Conservation (phyloP, 2,797 vertebrate species). For the Paguma larvata region DNA sequence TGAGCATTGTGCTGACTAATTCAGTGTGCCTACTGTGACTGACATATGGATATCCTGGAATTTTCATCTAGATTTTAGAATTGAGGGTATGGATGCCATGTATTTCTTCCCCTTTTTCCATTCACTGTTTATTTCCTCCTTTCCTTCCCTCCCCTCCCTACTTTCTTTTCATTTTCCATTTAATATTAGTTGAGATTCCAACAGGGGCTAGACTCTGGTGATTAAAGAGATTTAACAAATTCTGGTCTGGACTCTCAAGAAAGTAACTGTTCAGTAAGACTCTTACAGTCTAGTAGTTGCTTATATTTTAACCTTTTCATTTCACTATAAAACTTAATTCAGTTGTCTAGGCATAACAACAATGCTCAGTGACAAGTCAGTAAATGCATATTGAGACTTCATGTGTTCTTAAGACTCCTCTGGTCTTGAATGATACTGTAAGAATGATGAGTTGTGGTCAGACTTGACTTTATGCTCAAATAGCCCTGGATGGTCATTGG, state of each 20-base stretch:
- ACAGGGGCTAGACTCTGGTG: not conserved
- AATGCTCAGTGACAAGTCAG: not conserved
- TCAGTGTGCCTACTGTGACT: not conserved
- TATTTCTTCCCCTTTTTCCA: not conserved
- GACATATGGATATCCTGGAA: not conserved
- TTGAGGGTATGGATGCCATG: not conserved
- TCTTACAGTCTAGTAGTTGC: not conserved
- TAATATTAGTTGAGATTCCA: not conserved
- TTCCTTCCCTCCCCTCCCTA: not conserved
- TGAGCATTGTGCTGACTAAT: not conserved
- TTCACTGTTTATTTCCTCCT: not conserved
- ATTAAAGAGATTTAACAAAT: conserved; percentile 17
- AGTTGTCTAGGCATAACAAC: not conserved
- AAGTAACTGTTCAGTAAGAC: conserved; percentile 11
- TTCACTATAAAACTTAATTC: not conserved
- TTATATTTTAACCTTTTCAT: not conserved
- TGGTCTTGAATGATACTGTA: not conserved
- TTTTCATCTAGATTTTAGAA: not conserved
- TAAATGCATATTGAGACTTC: not conserved
- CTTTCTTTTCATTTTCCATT: not conserved
- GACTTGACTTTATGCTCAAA: conserved; percentile 25
- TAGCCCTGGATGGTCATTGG: not conserved
- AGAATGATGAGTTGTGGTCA: not conserved
- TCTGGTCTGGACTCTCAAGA: not conserved
- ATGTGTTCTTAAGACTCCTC: not conserved